These are phyloP conservation scores for Poeciliopsis turneri DNA, from an alignment of 2,797 vertebrate genomes.

Conservation along the genomic window DNA sequence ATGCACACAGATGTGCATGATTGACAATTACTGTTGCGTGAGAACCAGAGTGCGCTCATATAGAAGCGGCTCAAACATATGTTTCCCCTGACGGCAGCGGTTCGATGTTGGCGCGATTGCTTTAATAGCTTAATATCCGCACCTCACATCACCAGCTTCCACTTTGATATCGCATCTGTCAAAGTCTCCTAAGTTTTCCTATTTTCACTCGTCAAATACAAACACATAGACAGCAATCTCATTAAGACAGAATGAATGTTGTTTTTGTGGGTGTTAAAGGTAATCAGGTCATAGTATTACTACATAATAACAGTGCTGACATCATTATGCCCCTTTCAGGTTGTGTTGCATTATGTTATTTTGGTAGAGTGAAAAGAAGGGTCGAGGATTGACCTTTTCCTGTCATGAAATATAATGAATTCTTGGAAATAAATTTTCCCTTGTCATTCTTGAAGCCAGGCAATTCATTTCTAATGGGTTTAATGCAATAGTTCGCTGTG, in stretches of 20 bases:
- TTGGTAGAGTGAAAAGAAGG: not conserved
- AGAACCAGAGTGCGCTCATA: not conserved
- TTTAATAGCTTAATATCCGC: conserved; percentile 18
- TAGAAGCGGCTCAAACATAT: conserved; percentile 18
- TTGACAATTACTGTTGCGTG: not conserved
- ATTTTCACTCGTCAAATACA: conserved; percentile 34
- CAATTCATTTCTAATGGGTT: conserved; percentile 33
- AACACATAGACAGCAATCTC: conserved; percentile 5
- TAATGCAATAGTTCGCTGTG: conserved; percentile 21
- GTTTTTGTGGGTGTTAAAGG: conserved; percentile 29
- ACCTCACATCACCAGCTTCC: conserved; percentile 5
- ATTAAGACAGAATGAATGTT: conserved; percentile 21
- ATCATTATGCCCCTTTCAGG: conserved; percentile 36
- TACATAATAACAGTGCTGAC: conserved; percentile 33
- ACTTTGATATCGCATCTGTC: conserved; percentile 21
- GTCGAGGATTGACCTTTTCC: conserved; percentile 20
- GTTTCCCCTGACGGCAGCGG: conserved; percentile 31
- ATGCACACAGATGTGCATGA: conserved; percentile 23
- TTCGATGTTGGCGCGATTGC: conserved; percentile 21
- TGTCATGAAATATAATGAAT: conserved; percentile 37
- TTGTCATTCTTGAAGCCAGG: conserved; percentile 21
- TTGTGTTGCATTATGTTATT: conserved; percentile 20
- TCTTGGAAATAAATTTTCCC: conserved; percentile 17
- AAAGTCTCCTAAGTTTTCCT: conserved; percentile 17
- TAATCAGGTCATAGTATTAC: conserved; percentile 32